phyloP scores from a whole-genome alignment of 2,113 vertebrate genomes.

The Coregonus clupeaformis region DNA sequence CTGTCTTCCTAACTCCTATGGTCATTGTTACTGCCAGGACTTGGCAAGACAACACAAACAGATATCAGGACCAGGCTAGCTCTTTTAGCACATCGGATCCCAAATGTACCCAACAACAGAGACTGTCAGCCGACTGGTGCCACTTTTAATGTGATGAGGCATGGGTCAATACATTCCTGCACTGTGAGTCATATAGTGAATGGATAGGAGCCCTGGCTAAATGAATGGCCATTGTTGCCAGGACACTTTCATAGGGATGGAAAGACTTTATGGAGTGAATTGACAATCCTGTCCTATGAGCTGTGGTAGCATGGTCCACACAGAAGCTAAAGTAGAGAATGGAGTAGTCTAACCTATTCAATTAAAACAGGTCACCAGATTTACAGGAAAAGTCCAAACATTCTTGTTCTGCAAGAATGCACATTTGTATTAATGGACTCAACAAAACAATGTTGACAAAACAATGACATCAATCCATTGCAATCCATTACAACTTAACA shows the following conservation, averaged over 20 bases:
- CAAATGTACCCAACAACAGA: constrained; percentile 15
- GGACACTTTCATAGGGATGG: background rate
- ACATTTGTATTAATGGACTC: background rate
- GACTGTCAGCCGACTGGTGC: constrained; percentile 19
- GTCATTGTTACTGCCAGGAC: background rate
- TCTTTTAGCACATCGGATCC: background rate
- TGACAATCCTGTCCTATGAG: background rate
- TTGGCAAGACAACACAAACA: too few relatives aligned
- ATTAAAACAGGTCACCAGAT: background rate
- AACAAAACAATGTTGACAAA: background rate
- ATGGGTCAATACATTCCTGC: constrained; percentile 39
- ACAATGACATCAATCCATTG: too few relatives aligned
- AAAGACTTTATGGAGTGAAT: background rate
- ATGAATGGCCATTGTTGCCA: constrained; percentile 8
- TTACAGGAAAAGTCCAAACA: background rate
- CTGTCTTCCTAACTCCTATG: too few relatives aligned
- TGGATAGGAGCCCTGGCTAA: background rate
- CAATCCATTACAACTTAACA: background rate
- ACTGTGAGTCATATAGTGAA: constrained; percentile 27
- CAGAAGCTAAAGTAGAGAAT: too few relatives aligned
- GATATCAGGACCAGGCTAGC: too few relatives aligned
- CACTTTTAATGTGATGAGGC: constrained; percentile 29
- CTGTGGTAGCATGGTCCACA: too few relatives aligned
- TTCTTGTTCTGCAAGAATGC: background rate
- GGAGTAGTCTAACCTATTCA: too few relatives aligned